phyloP scores from a whole-genome alignment of 2,888 invertebrate genomes.

The Drosophila mayaguana region DNA sequence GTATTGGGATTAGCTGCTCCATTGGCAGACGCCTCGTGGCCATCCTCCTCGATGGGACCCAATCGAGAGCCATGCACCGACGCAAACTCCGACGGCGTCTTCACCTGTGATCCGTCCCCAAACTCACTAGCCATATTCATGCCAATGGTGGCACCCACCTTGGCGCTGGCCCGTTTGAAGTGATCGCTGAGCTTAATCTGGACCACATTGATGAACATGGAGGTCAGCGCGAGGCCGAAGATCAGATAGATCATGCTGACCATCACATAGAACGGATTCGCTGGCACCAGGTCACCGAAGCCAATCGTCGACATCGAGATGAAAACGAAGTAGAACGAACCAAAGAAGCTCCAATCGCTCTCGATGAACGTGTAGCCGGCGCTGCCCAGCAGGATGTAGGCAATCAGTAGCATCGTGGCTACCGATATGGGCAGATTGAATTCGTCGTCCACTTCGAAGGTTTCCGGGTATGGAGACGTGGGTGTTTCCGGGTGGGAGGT shows the following conservation, averaged over 20 bases:
- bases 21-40: constrained; percentile 37
- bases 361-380: constrained; percentile 91
- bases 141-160: constrained; percentile 94
- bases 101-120: constrained; percentile 81
- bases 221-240: constrained; percentile 96
- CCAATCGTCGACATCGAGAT: constrained; percentile 99
- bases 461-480: constrained; percentile 91
- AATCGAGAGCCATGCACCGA: constrained; percentile 80
- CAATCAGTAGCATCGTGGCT: constrained; percentile 92
- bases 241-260: constrained; percentile 96
- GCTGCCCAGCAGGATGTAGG: constrained; percentile 95
- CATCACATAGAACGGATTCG: constrained; percentile 95
- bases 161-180: constrained; percentile 93
- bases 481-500: constrained; percentile 87
- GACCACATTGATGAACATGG: constrained; percentile 98
- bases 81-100: constrained; percentile 79
- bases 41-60: constrained; percentile 78
- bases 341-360: constrained; percentile 93
- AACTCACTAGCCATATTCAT: constrained; percentile 88
- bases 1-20: constrained; percentile 18
- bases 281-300: constrained; percentile 96
- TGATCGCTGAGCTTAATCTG: constrained; percentile 93
- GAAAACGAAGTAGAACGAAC: constrained; percentile 98
- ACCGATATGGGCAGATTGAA: constrained; percentile 97
- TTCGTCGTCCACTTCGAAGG: constrained; percentile 94